Evolutionary conservation across 2,797 vertebrate genomes (phyloP), one percentile per base, ranked within the genome.

Genomic region (Poliocrania exsul): DNA sequence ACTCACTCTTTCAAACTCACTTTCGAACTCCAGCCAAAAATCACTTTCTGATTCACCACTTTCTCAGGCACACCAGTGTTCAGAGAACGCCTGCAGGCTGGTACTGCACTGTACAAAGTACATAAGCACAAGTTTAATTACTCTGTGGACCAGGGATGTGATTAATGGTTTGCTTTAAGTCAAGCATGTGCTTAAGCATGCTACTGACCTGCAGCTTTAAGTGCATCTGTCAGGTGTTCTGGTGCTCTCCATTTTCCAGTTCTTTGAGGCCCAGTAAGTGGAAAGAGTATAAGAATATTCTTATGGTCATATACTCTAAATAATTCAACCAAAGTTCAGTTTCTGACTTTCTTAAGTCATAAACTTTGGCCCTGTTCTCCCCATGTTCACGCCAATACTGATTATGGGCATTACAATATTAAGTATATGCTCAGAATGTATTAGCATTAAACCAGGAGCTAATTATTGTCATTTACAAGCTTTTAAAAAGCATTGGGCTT

Each of bases 11-110:
- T 80, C 46, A 69, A 86, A 83, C 61, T 94, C 28, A 65, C 86
- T 94, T 93, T 86, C 82, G 19, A 90, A 86, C 80, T 60, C 50
- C 94, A 94, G 95, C 93, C 92, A 95, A 92, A 96, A 96, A 81
- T 65, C 72, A 78, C 86, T 80, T 92, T 93, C 95, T 95, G 94
- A 94, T 96, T 95, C 95, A 93, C 86, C 79, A 66, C 81, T 92
- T 96, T 95, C 95, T 94, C 93, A 95, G 88, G 88, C 90, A 88
- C 86, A 79, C 58, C 78, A 83, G 65, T 57, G 79, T 84, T 91
- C 73, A 85, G 71, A 85, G 84, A 92, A 94, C 0, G 79, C 95
- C 91, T 93, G 92, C 95, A 89, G 96, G 94, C 92, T 89, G 92
- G 78, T 88, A 24, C 90, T 64, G 74, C 5, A 10, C 92, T 79